Evolutionary conservation across 2,113 vertebrate species (phyloP).

Genomic region (Crotalus horridus): DNA sequence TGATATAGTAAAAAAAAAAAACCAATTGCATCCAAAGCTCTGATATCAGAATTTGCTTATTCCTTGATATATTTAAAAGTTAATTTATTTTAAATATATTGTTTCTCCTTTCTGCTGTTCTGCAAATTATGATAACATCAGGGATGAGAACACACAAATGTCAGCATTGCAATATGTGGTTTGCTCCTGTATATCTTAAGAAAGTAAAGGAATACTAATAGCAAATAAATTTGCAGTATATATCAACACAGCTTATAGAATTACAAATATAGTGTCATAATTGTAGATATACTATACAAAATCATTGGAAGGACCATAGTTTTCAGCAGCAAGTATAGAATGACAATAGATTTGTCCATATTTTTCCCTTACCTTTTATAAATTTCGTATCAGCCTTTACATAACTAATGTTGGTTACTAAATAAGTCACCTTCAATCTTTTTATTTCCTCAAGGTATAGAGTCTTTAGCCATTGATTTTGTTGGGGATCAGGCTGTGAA

Average conservation of each 20-base stretch:
- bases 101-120: neutral
- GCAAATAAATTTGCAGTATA: too few relatives aligned
- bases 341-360: neutral
- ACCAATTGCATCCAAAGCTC: neutral
- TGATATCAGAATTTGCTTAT: neutral
- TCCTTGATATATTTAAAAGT: neutral
- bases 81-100: neutral
- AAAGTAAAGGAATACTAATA: neutral
- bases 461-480: slow-evolving; percentile 16
- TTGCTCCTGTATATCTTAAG: neutral
- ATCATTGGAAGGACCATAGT: neutral
- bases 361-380: neutral
- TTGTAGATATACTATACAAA: neutral
- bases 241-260: neutral
- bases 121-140: neutral
- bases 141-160: neutral
- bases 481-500: slow-evolving; percentile 7
- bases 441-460: neutral
- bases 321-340: neutral
- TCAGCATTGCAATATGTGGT: neutral
- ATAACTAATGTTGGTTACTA: slow-evolving; percentile 3
- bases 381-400: neutral
- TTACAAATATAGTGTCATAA: neutral
- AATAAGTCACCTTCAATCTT: slow-evolving; percentile 2
- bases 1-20: neutral